These are phyloP conservation scores for Nomada ruficornis DNA, from an alignment of 2,888 invertebrate species.

Conservation along the genomic window DNA sequence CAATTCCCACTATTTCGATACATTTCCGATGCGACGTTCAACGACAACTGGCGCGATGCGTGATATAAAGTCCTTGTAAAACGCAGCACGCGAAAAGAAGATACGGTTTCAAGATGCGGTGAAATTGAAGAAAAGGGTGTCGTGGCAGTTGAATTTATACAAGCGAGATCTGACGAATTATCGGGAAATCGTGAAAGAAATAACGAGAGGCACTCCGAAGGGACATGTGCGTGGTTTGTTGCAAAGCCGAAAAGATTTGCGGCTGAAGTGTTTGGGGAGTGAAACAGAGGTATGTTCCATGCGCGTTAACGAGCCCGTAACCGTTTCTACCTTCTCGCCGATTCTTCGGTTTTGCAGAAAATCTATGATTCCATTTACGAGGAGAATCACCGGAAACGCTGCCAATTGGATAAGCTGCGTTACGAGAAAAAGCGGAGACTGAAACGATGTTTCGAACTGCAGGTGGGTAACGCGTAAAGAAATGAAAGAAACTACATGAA, in stretches of 20 bases:
- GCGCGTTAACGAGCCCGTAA: no score
- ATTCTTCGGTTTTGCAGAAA: constrained; percentile 84
- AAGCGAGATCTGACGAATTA: constrained; percentile 86
- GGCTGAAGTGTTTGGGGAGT: constrained; percentile 85
- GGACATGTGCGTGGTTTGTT: constrained; percentile 87
- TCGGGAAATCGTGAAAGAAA: constrained; percentile 86
- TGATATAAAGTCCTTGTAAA: neutral
- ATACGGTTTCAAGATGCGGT: constrained; percentile 87
- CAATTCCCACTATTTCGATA: no score
- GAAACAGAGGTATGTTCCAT: constrained; percentile 7
- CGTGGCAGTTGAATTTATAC: constrained; percentile 86
- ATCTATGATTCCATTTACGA: constrained; percentile 87
- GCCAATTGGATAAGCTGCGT: constrained; percentile 87
- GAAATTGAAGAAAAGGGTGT: constrained; percentile 85
- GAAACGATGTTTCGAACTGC: constrained; percentile 86
- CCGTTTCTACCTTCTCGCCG: neutral
- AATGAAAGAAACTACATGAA: no score
- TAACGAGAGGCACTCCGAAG: constrained; percentile 86
- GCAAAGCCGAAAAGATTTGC: constrained; percentile 86
- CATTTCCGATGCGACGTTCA: no score
- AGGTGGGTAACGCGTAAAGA: constrained; percentile 83
- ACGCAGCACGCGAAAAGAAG: constrained; percentile 87
- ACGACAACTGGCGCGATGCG: no score
- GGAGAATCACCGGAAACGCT: constrained; percentile 87
- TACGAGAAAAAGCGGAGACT: constrained; percentile 87